phyloP scores from a whole-genome alignment of 2,888 invertebrate species.

The Standfussiana lucernea region DNA sequence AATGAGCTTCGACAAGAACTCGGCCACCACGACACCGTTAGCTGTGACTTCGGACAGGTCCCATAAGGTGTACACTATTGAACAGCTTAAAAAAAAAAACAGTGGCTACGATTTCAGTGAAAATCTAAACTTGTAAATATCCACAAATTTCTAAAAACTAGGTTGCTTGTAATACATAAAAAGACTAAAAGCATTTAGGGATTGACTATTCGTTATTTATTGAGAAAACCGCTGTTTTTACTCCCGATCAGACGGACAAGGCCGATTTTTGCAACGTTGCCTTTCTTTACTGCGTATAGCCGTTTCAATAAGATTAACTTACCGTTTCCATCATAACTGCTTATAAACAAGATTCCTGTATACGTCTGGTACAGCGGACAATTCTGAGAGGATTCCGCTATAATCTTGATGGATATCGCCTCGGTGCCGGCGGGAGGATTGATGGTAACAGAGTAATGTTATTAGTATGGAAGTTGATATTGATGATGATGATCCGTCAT shows the following conservation, averaged over 20 bases:
- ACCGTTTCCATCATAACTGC: slow-evolving; percentile 36
- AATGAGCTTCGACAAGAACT: background rate
- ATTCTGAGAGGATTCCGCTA: slow-evolving; percentile 43
- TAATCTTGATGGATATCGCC: slow-evolving; percentile 50
- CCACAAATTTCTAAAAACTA: too few species aligned
- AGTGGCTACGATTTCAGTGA: too few species aligned
- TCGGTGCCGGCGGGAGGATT: slow-evolving; percentile 41
- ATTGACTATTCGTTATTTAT: background rate
- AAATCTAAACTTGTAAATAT: background rate
- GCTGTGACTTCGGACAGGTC: background rate
- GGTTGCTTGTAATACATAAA: background rate
- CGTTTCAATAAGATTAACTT: slow-evolving; percentile 31
- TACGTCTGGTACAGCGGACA: slow-evolving; percentile 18
- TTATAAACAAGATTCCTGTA: slow-evolving; percentile 32
- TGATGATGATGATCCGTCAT: slow-evolving; percentile 8
- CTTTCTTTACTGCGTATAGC: background rate
- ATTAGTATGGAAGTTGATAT: slow-evolving; percentile 20
- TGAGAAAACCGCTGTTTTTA: background rate
- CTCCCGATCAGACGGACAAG: background rate
- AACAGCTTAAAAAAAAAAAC: background rate
- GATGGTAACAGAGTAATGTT: slow-evolving; percentile 28
- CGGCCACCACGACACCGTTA: background rate
- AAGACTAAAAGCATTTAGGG: too few species aligned
- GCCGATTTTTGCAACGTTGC: background rate
- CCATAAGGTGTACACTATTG: background rate